Percentiles rank a stretch among this genome's conserved stretches.
phyloP scores from a whole-genome alignment of 2,888 invertebrate genomes.

The Myathropa florea region DNA sequence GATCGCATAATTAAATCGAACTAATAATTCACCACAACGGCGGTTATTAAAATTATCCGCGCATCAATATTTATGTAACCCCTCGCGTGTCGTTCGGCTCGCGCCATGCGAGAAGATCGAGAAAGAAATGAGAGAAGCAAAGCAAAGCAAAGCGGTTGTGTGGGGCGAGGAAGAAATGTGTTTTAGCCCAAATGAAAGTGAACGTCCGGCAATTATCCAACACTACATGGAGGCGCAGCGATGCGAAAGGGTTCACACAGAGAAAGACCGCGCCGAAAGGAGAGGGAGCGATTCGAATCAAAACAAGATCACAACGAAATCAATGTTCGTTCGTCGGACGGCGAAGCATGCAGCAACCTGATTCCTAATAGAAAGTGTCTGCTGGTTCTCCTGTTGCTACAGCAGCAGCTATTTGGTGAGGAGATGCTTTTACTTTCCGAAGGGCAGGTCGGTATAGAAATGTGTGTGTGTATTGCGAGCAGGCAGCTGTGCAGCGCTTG shows the following conservation, averaged over 20 bases:
- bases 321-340: not conserved
- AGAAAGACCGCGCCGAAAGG: not conserved
- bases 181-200: constrained; percentile 39
- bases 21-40: constrained; percentile 21
- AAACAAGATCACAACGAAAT: not conserved
- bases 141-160: too few relatives aligned
- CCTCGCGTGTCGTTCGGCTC: not conserved
- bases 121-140: not conserved
- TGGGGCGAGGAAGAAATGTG: not conserved
- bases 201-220: constrained; percentile 49
- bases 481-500: too few relatives aligned
- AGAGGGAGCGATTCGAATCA: not conserved
- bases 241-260: not conserved
- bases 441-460: not conserved
- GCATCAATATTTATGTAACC: constrained; percentile 49
- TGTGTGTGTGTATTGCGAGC: too few relatives aligned
- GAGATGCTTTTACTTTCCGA: not conserved
- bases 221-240: not conserved
- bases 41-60: constrained; percentile 27
- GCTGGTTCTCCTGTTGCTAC: not conserved
- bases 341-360: not conserved
- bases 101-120: not conserved
- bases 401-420: not conserved
- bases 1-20: constrained; percentile 37
- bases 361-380: constrained; percentile 4